Base-by-base conservation (phyloP, 2,888 invertebrate species). In the Caenorhabditis zanzibari region DNA sequence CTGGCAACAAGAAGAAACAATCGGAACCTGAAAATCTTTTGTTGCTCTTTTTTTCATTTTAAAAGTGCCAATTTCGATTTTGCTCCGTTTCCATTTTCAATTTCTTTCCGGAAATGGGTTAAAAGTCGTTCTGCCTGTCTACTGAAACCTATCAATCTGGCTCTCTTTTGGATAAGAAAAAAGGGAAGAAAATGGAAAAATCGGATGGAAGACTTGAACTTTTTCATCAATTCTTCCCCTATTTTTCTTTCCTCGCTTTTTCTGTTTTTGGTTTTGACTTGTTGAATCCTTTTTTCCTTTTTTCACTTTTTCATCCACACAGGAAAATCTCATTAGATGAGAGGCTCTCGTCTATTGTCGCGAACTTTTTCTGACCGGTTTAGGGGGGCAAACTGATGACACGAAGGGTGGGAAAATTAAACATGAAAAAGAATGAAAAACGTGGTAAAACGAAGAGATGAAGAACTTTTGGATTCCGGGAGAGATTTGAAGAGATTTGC, bases 281-380 rank as follows among this genome's bases (percentile, higher is more conserved):
- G 38, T 38, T 38, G 38, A 38, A 49, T 49, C 49, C 22, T 49
- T 68, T 35, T 14, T 54, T 26, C 1, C 28, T 28, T 16, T 9
- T 5, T 49, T 49, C 49, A 14, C 64, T 49, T 32, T 49, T 64
- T 26, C 59, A 28, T 28, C 49, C 28, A n/a, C 35, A n/a, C 28
- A 49, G 61, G 35, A 59, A 73, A 73, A 73, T 73, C 73, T 73
- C 73, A 73, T 73, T 73, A 73, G 73, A 73, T 63, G 49, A 49
- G 49, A 38, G 38, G 10, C 38, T 38, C 38, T 10, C n/a, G n/a
- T 2, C 49, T 63, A 73, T 73, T 63, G 73, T 73, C 35, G 54
- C 35, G 68, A 68, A 68, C 68, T 68, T 68, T 52, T 66, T 66
- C 19, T 49, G 19, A 24, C 32, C 22, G 38, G 9, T 64, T 64